Evolutionary conservation across 2,113 vertebrate species (phyloP).

Genomic region (Lepus europaeus): DNA sequence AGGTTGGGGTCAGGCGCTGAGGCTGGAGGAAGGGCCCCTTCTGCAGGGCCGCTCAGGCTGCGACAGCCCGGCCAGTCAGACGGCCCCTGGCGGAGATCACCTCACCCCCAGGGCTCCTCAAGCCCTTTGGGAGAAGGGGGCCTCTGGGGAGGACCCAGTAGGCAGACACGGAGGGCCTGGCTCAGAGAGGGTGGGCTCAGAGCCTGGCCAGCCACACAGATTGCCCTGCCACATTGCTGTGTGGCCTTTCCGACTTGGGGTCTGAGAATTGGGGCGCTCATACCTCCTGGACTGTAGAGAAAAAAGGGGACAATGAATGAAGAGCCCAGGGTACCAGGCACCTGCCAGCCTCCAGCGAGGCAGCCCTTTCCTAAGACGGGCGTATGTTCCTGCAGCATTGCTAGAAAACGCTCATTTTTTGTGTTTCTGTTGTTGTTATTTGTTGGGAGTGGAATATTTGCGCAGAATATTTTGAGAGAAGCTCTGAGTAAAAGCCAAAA

Average conservation of each 20-base stretch:
- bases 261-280: neutral
- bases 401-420: neutral
- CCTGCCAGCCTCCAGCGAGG: neutral
- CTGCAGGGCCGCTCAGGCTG: slow-evolving; percentile 72
- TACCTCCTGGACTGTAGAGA: neutral
- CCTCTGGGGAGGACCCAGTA: neutral
- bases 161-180: neutral
- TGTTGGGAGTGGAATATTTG: neutral
- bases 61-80: neutral
- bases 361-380: neutral
- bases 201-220: neutral
- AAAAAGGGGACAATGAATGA: neutral
- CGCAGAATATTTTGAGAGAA: neutral
- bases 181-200: neutral
- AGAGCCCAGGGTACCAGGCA: neutral
- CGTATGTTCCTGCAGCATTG: accelerated
- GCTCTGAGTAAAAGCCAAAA: neutral
- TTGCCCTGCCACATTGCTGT: accelerated
- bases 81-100: neutral
- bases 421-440: too few species aligned
- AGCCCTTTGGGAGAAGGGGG: accelerated
- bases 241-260: neutral
- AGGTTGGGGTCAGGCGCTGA: neutral
- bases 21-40: slow-evolving; percentile 64
- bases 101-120: neutral